A percentile compares a stretch with the other conserved stretches of the same genome.
Conservation (phyloP, 2,797 vertebrate genomes). For the Ciconia nigra region DNA sequence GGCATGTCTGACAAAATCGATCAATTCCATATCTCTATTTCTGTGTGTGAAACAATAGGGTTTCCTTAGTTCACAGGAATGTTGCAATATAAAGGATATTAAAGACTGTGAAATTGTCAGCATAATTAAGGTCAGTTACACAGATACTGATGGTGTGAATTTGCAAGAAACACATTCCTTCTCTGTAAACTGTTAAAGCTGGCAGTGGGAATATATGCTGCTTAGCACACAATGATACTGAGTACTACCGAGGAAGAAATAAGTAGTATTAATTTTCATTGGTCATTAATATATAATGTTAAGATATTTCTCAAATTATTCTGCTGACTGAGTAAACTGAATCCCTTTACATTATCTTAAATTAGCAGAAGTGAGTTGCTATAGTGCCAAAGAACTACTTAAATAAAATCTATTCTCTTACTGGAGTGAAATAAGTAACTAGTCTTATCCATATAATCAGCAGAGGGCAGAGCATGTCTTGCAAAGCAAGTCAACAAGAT, state of each 20-base stretch:
- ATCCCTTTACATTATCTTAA: neutral
- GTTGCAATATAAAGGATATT: neutral
- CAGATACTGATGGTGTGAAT: rapidly evolving
- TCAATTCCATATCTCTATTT: neutral
- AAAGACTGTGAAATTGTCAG: neutral
- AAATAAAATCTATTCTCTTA: neutral
- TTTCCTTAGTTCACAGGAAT: neutral
- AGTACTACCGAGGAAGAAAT: neutral
- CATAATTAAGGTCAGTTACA: neutral
- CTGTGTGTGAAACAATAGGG: neutral
- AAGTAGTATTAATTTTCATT: neutral
- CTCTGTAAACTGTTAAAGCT: neutral
- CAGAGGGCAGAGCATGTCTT: neutral
- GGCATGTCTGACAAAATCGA: rapidly evolving
- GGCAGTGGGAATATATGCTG: neutral
- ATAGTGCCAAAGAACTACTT: neutral
- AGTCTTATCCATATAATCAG: neutral
- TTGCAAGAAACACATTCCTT: neutral
- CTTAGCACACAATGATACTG: neutral
- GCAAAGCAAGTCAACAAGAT: neutral
- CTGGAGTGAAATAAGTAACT: neutral
- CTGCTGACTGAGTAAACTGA: neutral
- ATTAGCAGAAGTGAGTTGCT: neutral
- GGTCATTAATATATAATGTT: neutral
- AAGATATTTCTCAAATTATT: neutral